These are phyloP conservation scores for Synanthedon formicaeformis DNA, from an alignment of 2,888 invertebrate genomes.

Conservation along the genomic window DNA sequence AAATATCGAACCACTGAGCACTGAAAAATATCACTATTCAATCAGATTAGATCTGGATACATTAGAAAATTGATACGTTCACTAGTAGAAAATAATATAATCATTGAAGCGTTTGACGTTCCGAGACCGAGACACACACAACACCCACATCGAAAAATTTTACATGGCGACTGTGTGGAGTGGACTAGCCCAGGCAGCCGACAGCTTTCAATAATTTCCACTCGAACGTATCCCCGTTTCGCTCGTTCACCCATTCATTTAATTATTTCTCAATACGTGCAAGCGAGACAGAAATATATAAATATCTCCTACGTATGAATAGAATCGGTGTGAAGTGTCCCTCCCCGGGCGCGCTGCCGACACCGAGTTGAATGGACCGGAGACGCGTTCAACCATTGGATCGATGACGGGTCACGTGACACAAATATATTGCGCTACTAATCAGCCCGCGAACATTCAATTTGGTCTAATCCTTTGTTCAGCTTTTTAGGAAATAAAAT, in stretches of 20 bases:
- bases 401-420: constrained; percentile 67
- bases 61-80: constrained; percentile 48
- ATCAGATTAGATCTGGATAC: constrained; percentile 38
- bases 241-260: constrained; percentile 64
- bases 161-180: constrained; percentile 49
- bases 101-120: constrained; percentile 67
- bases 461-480: constrained; percentile 2
- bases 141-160: constrained; percentile 70
- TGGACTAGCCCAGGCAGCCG: constrained; percentile 43
- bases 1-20: constrained; percentile 32
- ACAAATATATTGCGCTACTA: constrained; percentile 39
- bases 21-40: constrained; percentile 29
- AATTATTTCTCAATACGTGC: constrained; percentile 59
- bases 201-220: constrained; percentile 67
- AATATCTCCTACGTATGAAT: constrained; percentile 67
- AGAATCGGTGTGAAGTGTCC: constrained; percentile 64
- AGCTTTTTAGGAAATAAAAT: too few species aligned
- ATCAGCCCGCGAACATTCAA: constrained; percentile 34
- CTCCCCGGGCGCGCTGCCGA: constrained; percentile 40
- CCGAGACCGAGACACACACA: constrained; percentile 43
- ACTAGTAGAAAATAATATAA: constrained; percentile 63
- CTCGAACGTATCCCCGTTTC: constrained; percentile 63
- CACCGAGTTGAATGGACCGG: constrained; percentile 70
- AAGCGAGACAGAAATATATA: constrained; percentile 54
- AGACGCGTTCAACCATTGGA: constrained; percentile 70